A percentile compares a stretch with the other conserved stretches of the same genome.
Evolutionary conservation across 2,888 invertebrate species (phyloP).

Genomic region (Drosophila vallismaia): DNA sequence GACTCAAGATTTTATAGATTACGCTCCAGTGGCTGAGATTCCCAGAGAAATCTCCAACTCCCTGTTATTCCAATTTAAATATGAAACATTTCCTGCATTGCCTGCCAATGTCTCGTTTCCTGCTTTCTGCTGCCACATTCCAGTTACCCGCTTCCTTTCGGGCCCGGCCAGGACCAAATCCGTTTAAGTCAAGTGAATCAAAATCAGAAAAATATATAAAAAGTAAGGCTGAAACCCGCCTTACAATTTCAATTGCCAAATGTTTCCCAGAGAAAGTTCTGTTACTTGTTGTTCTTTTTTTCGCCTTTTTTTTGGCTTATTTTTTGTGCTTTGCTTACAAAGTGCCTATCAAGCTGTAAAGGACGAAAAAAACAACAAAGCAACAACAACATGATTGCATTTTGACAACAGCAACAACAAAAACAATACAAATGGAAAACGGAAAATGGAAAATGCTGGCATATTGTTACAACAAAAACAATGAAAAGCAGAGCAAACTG

Average conservation of each 20-base stretch:
- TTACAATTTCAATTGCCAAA: slow-evolving; percentile 67
- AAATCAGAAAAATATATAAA: slow-evolving; percentile 25
- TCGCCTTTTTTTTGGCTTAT: not conserved
- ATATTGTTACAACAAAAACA: slow-evolving; percentile 66
- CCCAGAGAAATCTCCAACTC: not conserved
- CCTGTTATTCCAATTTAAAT: slow-evolving; percentile 13
- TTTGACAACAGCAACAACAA: slow-evolving; percentile 66
- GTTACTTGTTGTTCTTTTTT: slow-evolving; percentile 22
- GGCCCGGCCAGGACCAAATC: slow-evolving; percentile 34
- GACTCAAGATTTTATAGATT: not conserved
- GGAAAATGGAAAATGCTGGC: slow-evolving; percentile 45
- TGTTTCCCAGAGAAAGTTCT: slow-evolving; percentile 38
- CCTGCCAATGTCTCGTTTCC: slow-evolving; percentile 30
- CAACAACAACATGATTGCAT: slow-evolving; percentile 68
- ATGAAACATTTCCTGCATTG: slow-evolving; percentile 34
- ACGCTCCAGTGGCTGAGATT: not conserved
- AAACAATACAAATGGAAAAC: slow-evolving; percentile 14
- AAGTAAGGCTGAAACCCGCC: slow-evolving; percentile 32
- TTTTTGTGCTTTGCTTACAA: slow-evolving; percentile 57
- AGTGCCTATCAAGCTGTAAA: slow-evolving; percentile 69
- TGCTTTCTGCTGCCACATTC: slow-evolving; percentile 21
- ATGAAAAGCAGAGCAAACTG: not conserved
- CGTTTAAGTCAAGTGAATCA: slow-evolving; percentile 57
- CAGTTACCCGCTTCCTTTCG: slow-evolving; percentile 19
- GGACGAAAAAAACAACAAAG: slow-evolving; percentile 36